Evolutionary conservation across 1,140 invertebrate species (phyloP), one percentile per base, ranked within the genome.

Genomic region (Meloidogyne exigua): DNA sequence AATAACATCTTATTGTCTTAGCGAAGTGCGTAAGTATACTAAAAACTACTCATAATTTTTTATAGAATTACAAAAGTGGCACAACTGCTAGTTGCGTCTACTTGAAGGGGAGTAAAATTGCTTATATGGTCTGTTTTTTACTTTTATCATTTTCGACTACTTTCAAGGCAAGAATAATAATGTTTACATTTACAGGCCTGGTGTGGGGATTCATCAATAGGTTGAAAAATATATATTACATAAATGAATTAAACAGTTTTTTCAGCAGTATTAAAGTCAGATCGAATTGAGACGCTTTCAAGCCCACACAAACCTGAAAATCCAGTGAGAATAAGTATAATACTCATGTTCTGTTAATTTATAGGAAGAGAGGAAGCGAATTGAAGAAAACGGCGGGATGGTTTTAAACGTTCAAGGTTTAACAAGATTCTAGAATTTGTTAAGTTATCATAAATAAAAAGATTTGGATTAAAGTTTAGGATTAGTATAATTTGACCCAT

Each of bases 151-250:
- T 49, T n/a, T n/a, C n/a, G n/a, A n/a, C n/a, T n/a, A n/a, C 10
- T 44, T n/a, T 10, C 4, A 9, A 25, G 32, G n/a, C 9, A 18
- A 49, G 18, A 39, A 69, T 9, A 13, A 42, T 69, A 36, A n/a
- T 69, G 36, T 39, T 39, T 10, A 39, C 4, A 9, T 39, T 39
- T 3, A n/a, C 21, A 69, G 39, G 75, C 68, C 4, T 76, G 75
- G 75, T 76, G 75, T 42, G 75, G 75, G 21, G 75, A 76, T 67
- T 71, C 68, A 42, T 62, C 75, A 39, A 76, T 76, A 18, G 75
- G 75, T 64, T 49, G 21, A 26, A 18, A 26, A 28, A 10, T 7
- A 68, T 15, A 32, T 12, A 25, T 11, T 25, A 21, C 11, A 70
- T 44, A 5, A 44, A 32, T 23, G 23, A n/a, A 7, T n/a, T 36